phyloP scores from a whole-genome alignment of 2,888 invertebrate species.

The Heteropelma amictum region DNA sequence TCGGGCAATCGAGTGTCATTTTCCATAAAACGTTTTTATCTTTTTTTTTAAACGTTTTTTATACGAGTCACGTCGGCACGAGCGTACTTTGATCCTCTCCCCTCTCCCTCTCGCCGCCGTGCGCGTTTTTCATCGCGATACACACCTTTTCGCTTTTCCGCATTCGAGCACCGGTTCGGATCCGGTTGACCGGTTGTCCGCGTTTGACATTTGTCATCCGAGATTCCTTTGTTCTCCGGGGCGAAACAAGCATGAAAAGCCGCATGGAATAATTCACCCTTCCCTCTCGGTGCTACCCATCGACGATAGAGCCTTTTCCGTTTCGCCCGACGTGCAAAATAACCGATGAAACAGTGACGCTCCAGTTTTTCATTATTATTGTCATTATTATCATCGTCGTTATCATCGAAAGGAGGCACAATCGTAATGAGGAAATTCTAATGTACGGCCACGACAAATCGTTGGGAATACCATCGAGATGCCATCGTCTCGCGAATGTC shows the following conservation, averaged over 20 bases:
- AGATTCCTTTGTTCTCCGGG: slow-evolving; percentile 71
- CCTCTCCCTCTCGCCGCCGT: too few species aligned
- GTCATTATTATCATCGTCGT: too few species aligned
- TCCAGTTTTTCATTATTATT: too few species aligned
- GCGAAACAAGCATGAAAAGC: slow-evolving; percentile 67
- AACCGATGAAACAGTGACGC: too few species aligned
- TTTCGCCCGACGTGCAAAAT: too few species aligned
- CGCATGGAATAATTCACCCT: slow-evolving; percentile 24
- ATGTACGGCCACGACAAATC: too few species aligned
- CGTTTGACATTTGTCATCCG: slow-evolving; percentile 71
- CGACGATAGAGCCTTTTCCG: neutral
- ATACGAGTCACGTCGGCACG: slow-evolving; percentile 31
- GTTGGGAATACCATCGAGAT: too few species aligned
- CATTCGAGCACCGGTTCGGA: slow-evolving; percentile 61
- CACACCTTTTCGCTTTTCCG: slow-evolving; percentile 36
- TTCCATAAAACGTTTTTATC: slow-evolving; percentile 55
- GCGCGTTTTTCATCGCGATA: slow-evolving; percentile 15
- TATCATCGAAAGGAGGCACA: too few species aligned
- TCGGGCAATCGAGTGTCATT: slow-evolving; percentile 57
- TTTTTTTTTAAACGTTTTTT: slow-evolving; percentile 55
- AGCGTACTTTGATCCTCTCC: slow-evolving; percentile 12
- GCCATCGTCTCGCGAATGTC: too few species aligned
- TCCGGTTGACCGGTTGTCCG: slow-evolving; percentile 70
- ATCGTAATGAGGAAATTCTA: too few species aligned
- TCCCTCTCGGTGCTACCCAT: neutral